Percentiles rank a stretch among this genome's conserved stretches.
phyloP scores from a whole-genome alignment of 2,888 invertebrate species.

The Stenichneumon culpator region DNA sequence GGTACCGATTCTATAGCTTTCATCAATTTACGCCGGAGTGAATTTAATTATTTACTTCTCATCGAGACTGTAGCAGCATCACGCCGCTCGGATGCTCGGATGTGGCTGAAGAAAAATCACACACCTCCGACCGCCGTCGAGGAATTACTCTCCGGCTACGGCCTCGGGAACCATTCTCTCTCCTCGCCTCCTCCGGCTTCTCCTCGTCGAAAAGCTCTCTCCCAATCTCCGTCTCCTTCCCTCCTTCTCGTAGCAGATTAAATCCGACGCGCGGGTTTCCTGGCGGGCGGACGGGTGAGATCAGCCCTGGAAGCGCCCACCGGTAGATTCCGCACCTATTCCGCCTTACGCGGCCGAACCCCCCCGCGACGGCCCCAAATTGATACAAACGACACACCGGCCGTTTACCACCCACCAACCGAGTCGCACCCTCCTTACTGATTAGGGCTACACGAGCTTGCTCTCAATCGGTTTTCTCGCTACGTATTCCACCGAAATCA shows the following conservation, averaged over 20 bases:
- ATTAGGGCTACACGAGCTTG: conserved; percentile 68
- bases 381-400: conserved; percentile 81
- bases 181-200: conserved; percentile 42
- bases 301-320: conserved; percentile 69
- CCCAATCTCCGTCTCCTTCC: conserved; percentile 52
- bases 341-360: background rate
- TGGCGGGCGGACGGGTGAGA: conserved; percentile 36
- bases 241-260: conserved; percentile 77
- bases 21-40: conserved; percentile 73
- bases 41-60: conserved; percentile 79
- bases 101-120: conserved; percentile 69
- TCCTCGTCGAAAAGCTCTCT: conserved; percentile 36
- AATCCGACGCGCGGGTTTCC: conserved; percentile 71
- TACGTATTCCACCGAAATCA: conserved; percentile 65
- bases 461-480: conserved; percentile 65
- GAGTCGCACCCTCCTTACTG: conserved; percentile 53
- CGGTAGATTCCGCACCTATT: conserved; percentile 61
- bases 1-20: conserved; percentile 59
- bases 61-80: conserved; percentile 56
- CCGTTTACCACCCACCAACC: conserved; percentile 63
- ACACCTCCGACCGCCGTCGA: conserved; percentile 45
- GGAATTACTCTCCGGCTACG: conserved; percentile 57
- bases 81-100: conserved; percentile 40
- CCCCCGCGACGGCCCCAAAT: conserved; percentile 72
- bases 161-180: conserved; percentile 11